phyloP scores from a whole-genome alignment of 2,113 vertebrate genomes.

The Neotoma lepida region DNA sequence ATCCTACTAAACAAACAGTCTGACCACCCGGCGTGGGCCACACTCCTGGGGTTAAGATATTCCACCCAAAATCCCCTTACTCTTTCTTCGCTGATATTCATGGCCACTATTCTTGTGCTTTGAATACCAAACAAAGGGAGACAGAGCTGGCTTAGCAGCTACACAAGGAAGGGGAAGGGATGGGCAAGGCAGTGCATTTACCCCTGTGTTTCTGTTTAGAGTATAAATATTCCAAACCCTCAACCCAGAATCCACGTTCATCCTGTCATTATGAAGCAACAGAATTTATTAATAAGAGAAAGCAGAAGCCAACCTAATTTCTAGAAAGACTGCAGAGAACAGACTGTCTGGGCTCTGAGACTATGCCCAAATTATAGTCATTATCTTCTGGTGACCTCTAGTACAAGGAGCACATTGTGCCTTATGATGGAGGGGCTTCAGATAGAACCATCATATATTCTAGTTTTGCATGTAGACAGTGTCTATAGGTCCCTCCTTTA shows the following conservation, averaged over 20 bases:
- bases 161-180: neutral
- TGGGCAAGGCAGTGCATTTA: neutral
- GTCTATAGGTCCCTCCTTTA: neutral
- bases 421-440: neutral
- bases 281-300: constrained; percentile 39
- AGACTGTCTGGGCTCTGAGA: neutral
- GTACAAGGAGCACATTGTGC: neutral
- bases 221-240: constrained; percentile 42
- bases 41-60: constrained; percentile 75
- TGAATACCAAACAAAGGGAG: constrained; percentile 77
- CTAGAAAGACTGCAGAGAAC: constrained; percentile 20
- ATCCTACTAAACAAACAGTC: constrained; percentile 56
- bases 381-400: neutral
- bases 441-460: neutral
- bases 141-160: constrained; percentile 36
- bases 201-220: neutral
- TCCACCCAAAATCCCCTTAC: constrained; percentile 62
- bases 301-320: constrained; percentile 10
- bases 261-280: neutral
- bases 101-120: constrained; percentile 68
- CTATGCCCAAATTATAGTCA: neutral
- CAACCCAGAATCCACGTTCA: neutral
- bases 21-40: constrained; percentile 57
- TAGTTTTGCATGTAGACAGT: neutral
- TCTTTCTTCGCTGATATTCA: constrained; percentile 74